Conservation (phyloP, 2,797 vertebrate genomes). For the Eulemur rubriventer region DNA sequence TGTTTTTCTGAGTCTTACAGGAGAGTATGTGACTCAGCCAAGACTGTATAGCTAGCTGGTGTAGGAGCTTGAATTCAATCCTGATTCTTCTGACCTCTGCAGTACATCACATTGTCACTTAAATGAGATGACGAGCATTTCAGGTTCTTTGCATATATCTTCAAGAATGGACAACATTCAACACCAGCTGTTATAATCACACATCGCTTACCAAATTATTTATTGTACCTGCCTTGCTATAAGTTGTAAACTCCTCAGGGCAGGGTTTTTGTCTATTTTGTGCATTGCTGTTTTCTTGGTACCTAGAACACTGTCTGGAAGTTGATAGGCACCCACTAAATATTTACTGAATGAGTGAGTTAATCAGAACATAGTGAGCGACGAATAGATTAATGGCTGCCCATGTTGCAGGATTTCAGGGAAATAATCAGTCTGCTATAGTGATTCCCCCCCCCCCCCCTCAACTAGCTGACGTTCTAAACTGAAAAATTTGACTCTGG, state of each 20-base stretch:
- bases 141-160: background rate
- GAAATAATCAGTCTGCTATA: background rate
- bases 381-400: background rate
- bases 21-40: background rate
- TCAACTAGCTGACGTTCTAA: background rate
- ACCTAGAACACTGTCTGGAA: background rate
- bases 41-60: background rate
- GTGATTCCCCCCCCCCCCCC: too few relatives aligned
- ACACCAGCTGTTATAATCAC: background rate
- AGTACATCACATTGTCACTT: background rate
- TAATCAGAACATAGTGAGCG: background rate
- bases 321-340: background rate
- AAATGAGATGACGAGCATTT: background rate
- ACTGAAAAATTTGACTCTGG: background rate
- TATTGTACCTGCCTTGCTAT: background rate
- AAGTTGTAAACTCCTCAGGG: background rate
- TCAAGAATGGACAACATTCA: conserved; percentile 1
- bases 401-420: background rate
- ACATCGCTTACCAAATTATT: background rate
- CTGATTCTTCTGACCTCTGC: background rate
- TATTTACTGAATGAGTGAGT: background rate
- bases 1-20: background rate
- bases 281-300: background rate
- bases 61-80: background rate
- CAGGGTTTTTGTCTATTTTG: background rate